These are phyloP conservation scores for Acrobasis repandana DNA, from an alignment of 2,888 invertebrate genomes.

Conservation along the genomic window DNA sequence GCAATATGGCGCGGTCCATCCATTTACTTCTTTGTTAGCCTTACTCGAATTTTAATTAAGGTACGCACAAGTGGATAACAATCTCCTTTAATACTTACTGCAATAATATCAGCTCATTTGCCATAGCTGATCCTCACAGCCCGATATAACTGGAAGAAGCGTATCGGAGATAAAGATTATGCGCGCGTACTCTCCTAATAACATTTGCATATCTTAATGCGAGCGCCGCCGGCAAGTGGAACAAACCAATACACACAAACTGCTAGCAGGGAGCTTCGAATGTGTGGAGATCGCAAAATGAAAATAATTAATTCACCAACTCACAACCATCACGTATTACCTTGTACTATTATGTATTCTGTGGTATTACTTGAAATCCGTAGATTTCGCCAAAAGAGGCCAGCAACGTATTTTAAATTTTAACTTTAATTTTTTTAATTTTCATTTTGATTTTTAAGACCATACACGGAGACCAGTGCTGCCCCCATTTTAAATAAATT, in stretches of 20 bases:
- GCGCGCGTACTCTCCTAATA: slow-evolving; percentile 58
- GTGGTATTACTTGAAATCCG: too few species aligned
- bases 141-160: slow-evolving; percentile 8
- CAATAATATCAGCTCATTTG: neutral
- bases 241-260: slow-evolving; percentile 10
- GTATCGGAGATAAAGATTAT: slow-evolving; percentile 64
- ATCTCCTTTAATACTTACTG: neutral
- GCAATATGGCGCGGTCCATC: too few species aligned
- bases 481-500: too few species aligned
- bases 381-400: too few species aligned
- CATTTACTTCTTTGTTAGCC: too few species aligned
- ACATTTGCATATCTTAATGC: slow-evolving; percentile 76
- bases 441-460: too few species aligned
- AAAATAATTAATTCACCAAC: neutral
- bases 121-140: neutral
- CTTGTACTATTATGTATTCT: too few species aligned
- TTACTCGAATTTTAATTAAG: neutral
- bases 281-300: neutral
- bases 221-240: slow-evolving; percentile 34
- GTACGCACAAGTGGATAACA: neutral
- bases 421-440: too few species aligned
- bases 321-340: too few species aligned
- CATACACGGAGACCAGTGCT: too few species aligned
- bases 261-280: neutral
- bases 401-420: too few species aligned